Conservation (phyloP, 1,140 invertebrate genomes). For the Berghia stephanieae region DNA sequence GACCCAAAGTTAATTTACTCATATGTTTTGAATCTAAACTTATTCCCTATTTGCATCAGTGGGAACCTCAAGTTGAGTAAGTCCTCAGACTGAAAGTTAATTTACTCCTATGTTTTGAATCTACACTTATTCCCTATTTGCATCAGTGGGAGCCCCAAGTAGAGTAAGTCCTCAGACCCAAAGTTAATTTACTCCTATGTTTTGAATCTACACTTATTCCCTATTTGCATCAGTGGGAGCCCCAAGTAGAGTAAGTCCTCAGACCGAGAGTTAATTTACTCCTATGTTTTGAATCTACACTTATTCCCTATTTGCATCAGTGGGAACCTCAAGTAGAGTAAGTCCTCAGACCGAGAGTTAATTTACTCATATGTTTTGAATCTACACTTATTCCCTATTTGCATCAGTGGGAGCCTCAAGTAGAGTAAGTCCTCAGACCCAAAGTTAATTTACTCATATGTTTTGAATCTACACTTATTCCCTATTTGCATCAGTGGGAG, state of each 20-base stretch:
- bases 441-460: no score
- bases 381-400: not conserved
- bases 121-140: not conserved
- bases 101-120: no score
- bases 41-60: not conserved
- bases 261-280: no score
- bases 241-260: not conserved
- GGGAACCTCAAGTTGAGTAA: not conserved
- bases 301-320: not conserved
- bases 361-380: no score
- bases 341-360: not conserved
- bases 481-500: not conserved
- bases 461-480: no score
- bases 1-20: no score
- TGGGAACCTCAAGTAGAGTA: not conserved
- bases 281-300: no score
- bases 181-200: no score
- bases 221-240: not conserved
- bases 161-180: not conserved
- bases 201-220: no score
- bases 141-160: not conserved
- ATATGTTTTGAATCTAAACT: no score
- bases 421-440: not conserved
- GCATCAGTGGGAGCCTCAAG: not conserved
- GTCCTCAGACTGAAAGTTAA: not conserved